phyloP scores from a whole-genome alignment of 2,797 vertebrate genomes.

The Karalla daura region DNA sequence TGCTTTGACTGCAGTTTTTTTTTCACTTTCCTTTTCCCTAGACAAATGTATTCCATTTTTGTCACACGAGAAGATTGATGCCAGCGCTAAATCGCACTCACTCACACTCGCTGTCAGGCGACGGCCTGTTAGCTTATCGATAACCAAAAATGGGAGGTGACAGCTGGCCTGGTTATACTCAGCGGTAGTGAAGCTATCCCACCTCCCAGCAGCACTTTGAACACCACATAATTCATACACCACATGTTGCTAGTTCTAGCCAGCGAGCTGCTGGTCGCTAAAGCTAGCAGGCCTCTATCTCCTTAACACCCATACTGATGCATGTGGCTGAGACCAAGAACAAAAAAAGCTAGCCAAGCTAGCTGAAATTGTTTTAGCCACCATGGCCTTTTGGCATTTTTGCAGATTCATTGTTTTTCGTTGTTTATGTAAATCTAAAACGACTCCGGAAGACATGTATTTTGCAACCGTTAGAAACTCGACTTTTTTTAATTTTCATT shows the following conservation, averaged over 20 bases:
- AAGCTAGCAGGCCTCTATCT: background rate
- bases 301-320: too few species aligned
- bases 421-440: too few species aligned
- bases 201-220: background rate
- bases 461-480: background rate
- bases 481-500: background rate
- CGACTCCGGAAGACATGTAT: too few species aligned
- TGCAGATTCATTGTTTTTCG: background rate
- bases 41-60: background rate
- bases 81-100: too few species aligned
- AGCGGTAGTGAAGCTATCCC: background rate
- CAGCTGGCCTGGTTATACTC: background rate
- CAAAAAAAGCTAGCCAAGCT: background rate
- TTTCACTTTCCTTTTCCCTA: background rate
- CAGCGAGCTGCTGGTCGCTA: background rate
- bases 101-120: background rate
- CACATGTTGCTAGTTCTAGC: background rate
- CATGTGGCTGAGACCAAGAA: too few species aligned
- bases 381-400: background rate
- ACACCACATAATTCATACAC: background rate
- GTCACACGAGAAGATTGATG: background rate
- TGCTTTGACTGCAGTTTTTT: constrained; percentile 10
- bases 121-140: constrained; percentile 12
- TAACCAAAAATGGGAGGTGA: background rate
- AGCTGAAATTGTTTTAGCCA: background rate